Conservation (phyloP, 2,113 vertebrate species). For the Callipepla californica region DNA sequence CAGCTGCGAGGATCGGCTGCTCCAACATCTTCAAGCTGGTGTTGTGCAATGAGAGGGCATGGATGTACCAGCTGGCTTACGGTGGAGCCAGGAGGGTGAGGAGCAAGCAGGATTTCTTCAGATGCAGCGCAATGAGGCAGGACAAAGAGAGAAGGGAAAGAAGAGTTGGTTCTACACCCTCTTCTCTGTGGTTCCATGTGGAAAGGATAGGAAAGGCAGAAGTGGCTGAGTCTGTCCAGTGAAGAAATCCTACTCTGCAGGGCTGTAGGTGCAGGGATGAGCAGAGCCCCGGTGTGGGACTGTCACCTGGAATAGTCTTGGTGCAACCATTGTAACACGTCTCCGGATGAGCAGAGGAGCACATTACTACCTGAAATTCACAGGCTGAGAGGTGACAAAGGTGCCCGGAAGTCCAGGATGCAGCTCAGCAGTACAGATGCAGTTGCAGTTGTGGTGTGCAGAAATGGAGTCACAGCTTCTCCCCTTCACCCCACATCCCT, state of each 20-base stretch:
- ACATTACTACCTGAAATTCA: neutral
- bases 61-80: neutral
- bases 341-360: neutral
- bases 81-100: neutral
- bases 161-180: fast-evolving
- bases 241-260: neutral
- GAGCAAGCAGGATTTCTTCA: neutral
- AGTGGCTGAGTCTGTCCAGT: neutral
- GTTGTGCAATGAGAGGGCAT: neutral
- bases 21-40: fast-evolving
- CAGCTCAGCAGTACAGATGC: neutral
- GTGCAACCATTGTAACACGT: neutral
- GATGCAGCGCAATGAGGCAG: fast-evolving
- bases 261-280: neutral
- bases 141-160: neutral
- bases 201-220: neutral
- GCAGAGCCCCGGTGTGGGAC: neutral
- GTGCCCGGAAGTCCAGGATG: neutral
- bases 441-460: neutral
- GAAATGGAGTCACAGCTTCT: neutral
- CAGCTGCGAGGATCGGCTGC: fast-evolving
- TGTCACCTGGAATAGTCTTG: neutral
- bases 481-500: neutral
- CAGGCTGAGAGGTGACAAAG: neutral
- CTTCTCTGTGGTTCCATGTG: neutral